Conservation (phyloP, 1,140 invertebrate genomes). For the Venustaconcha ellipsiformis region DNA sequence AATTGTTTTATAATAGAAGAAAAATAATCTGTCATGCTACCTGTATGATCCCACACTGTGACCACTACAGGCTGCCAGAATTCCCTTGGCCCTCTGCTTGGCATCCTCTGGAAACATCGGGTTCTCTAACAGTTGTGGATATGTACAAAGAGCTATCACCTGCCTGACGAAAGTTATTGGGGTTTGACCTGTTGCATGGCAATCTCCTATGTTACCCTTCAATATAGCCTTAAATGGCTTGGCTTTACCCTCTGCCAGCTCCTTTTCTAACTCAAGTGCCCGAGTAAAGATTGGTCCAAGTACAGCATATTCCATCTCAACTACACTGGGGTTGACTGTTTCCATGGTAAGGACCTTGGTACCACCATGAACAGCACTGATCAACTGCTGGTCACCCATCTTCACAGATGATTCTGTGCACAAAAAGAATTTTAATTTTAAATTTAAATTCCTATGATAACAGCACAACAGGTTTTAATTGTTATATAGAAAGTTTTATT, state of each 20-base stretch:
- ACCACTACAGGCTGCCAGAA: slow-evolving; percentile 87
- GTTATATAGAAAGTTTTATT: no score
- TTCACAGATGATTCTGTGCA: no score
- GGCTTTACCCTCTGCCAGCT: slow-evolving; percentile 77
- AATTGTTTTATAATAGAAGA: no score
- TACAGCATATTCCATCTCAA: slow-evolving; percentile 95
- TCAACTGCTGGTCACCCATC: no score
- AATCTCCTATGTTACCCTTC: slow-evolving; percentile 98
- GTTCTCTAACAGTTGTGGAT: slow-evolving; percentile 78
- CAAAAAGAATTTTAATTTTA: no score
- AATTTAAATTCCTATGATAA: no score
- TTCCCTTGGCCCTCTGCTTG: slow-evolving; percentile 80
- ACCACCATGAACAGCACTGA: background rate
- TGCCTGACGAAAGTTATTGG: slow-evolving; percentile 89
- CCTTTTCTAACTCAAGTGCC: slow-evolving; percentile 74
- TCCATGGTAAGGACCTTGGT: slow-evolving; percentile 77
- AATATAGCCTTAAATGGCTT: slow-evolving; percentile 95
- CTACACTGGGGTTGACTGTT: slow-evolving; percentile 90
- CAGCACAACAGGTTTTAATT: no score
- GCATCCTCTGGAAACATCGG: slow-evolving; percentile 87
- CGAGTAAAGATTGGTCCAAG: slow-evolving; percentile 92
- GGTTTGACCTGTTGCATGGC: slow-evolving; percentile 96
- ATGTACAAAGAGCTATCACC: slow-evolving; percentile 79
- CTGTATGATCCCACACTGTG: slow-evolving; percentile 79
- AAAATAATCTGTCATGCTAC: background rate